Conservation (phyloP, 2,797 vertebrate genomes). For the Aeoliscus strigatus region DNA sequence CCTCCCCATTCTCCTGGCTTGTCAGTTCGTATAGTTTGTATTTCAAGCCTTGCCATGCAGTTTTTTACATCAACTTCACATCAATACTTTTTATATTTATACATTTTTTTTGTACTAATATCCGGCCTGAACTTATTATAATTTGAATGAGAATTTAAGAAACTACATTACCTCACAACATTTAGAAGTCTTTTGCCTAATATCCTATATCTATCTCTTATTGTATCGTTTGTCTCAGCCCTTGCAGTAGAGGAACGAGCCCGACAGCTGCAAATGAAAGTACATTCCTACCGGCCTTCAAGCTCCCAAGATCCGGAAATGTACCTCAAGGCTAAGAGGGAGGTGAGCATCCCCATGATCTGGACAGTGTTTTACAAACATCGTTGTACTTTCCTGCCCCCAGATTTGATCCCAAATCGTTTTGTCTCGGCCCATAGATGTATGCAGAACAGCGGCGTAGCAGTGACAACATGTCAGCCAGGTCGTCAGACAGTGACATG, state of each 20-base stretch:
- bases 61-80: too few relatives aligned
- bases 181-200: too few relatives aligned
- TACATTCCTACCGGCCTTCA: constrained; percentile 89
- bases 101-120: too few relatives aligned
- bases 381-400: not conserved
- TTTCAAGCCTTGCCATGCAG: too few relatives aligned
- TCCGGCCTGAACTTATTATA: too few relatives aligned
- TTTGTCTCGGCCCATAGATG: constrained; percentile 55
- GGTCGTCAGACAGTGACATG: constrained; percentile 94
- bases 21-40: too few relatives aligned
- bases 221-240: constrained; percentile 59
- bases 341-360: constrained; percentile 59
- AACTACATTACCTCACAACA: too few relatives aligned
- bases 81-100: too few relatives aligned
- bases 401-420: not conserved
- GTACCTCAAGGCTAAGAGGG: constrained; percentile 90
- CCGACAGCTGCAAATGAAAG: constrained; percentile 90
- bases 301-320: constrained; percentile 87
- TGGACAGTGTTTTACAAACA: too few relatives aligned
- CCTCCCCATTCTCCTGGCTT: too few relatives aligned
- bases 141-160: too few relatives aligned
- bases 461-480: constrained; percentile 94
- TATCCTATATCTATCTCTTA: not conserved
- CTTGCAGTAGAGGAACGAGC: constrained; percentile 90
- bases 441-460: constrained; percentile 90